Percentiles rank a stretch among this genome's conserved stretches.
phyloP scores from a whole-genome alignment of 2,888 invertebrate genomes.

The Pseudeuparius sepicola region DNA sequence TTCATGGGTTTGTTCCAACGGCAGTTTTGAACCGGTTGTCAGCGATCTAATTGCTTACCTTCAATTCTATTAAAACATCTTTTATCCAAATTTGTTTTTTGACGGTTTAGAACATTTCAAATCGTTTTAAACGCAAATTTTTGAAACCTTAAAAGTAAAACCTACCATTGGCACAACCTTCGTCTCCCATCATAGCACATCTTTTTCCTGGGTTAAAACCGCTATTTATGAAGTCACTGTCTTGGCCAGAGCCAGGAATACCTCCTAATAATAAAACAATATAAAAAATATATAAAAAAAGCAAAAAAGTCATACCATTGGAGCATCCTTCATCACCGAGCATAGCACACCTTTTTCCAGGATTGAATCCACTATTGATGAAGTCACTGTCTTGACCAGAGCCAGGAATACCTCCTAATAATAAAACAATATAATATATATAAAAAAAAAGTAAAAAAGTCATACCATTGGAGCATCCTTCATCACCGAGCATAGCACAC shows the following conservation, averaged over 20 bases:
- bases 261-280: constrained; percentile 15
- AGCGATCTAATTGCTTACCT: too few species aligned
- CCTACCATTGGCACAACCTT: constrained; percentile 42
- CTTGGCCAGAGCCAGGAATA: constrained; percentile 24
- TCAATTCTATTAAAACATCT: too few species aligned
- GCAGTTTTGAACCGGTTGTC: too few species aligned
- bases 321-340: constrained; percentile 42
- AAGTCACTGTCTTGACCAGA: constrained; percentile 34
- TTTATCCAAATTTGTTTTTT: too few species aligned
- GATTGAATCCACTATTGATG: constrained; percentile 18
- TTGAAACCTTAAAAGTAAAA: too few species aligned
- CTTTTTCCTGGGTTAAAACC: constrained; percentile 27
- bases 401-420: constrained; percentile 38
- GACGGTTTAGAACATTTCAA: too few species aligned
- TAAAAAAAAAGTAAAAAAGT: background rate
- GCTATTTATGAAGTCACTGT: constrained; percentile 23
- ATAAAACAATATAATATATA: background rate
- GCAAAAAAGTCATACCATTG: constrained; percentile 19
- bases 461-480: constrained; percentile 36
- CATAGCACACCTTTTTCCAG: constrained; percentile 32
- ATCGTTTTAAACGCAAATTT: too few species aligned
- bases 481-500: constrained; percentile 42
- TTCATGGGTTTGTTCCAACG: too few species aligned
- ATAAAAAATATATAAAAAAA: too few species aligned
- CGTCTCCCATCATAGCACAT: constrained; percentile 43